Percentiles rank a stretch among this genome's conserved stretches.
Evolutionary conservation across 2,113 vertebrate genomes (phyloP).

Genomic region (Xiphophorus hellerii): DNA sequence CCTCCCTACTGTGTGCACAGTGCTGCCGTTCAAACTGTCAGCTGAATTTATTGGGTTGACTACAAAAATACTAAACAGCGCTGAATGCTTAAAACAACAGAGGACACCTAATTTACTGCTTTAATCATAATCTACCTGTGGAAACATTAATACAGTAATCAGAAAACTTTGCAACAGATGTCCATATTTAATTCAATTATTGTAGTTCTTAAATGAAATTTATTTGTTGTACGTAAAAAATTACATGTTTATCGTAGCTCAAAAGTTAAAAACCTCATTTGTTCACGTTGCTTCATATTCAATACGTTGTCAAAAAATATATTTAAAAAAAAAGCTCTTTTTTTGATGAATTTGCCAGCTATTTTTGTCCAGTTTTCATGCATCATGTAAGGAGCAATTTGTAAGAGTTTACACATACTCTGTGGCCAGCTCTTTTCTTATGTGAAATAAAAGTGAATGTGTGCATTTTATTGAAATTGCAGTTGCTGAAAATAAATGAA

Average conservation of each 20-base stretch:
- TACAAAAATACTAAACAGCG: not conserved
- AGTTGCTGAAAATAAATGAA: no score
- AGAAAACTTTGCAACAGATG: not conserved
- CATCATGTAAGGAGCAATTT: slow-evolving; percentile 43
- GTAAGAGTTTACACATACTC: slow-evolving; percentile 25
- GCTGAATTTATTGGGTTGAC: slow-evolving; percentile 11
- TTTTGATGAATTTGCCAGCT: no score
- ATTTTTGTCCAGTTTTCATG: slow-evolving; percentile 25
- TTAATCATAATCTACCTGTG: not conserved
- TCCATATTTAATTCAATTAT: not conserved
- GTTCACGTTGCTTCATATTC: not conserved
- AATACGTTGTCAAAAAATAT: no score
- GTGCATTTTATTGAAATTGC: no score
- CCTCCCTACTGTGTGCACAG: slow-evolving; percentile 29
- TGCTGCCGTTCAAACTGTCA: slow-evolving; percentile 32
- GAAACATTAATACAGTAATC: not conserved
- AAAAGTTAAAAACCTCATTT: not conserved
- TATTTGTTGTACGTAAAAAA: not conserved
- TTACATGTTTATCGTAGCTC: not conserved
- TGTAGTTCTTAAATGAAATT: not conserved
- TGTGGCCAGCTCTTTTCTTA: slow-evolving; percentile 13
- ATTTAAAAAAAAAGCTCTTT: no score
- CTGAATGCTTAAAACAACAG: slow-evolving; percentile 3
- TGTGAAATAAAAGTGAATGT: no score
- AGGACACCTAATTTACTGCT: not conserved